phyloP scores from a whole-genome alignment of 2,797 vertebrate species.

The Amazona finschi region DNA sequence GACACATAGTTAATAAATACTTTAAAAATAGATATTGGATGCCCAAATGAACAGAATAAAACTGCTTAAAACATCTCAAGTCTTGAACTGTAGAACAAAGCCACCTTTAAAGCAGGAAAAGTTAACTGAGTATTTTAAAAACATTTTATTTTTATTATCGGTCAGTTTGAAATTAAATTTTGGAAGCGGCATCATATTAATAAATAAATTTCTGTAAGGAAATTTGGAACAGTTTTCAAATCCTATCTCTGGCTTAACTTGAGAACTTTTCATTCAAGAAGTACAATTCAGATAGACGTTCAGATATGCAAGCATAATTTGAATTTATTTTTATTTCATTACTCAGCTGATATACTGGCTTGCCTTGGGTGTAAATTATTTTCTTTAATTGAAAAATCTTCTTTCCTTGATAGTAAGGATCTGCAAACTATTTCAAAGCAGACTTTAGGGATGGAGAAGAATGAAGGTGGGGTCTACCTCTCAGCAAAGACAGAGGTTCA shows the following conservation, averaged over 20 bases:
- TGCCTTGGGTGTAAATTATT: not conserved
- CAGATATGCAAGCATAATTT: not conserved
- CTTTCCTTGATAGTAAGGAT: not conserved
- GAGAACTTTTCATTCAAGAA: not conserved
- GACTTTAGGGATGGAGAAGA: not conserved
- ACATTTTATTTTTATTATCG: not conserved
- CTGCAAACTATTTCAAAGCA: not conserved
- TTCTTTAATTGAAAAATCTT: not conserved
- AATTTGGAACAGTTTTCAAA: not conserved
- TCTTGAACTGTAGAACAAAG: not conserved
- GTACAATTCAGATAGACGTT: not conserved
- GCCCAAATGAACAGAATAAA: not conserved
- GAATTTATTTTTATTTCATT: not conserved
- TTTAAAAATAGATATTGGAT: not conserved
- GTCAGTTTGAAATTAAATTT: not conserved
- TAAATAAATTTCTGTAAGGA: not conserved
- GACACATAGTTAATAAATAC: not conserved
- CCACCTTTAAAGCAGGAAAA: not conserved
- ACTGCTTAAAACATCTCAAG: not conserved
- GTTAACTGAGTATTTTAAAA: not conserved
- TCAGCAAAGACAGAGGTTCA: not conserved
- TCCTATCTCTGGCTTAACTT: not conserved
- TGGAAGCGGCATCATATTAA: not conserved
- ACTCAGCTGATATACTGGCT: not conserved
- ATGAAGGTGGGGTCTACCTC: not conserved